A percentile compares a stretch with the other conserved stretches of the same genome.
phyloP scores from a whole-genome alignment of 2,113 vertebrate species.

The Fulica atra region DNA sequence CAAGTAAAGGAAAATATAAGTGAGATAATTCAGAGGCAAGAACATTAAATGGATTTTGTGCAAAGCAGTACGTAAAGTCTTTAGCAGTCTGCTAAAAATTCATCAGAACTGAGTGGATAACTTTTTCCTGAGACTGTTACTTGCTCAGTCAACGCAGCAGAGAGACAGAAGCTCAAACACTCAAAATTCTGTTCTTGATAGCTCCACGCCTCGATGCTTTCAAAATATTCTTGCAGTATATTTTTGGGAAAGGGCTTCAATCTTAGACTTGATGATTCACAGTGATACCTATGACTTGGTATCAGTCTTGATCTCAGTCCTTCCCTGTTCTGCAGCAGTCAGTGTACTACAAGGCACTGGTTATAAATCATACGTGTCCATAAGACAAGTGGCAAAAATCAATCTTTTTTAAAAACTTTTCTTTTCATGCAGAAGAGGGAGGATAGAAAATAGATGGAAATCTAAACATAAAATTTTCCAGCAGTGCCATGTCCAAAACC shows the following conservation, averaged over 20 bases:
- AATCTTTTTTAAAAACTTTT: not conserved
- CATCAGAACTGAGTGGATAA: not conserved
- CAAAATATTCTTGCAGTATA: not conserved
- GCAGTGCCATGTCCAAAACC: not conserved
- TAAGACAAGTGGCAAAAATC: not conserved
- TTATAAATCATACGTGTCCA: not conserved
- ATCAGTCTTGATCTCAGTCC: not conserved
- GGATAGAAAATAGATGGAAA: conserved; percentile 15
- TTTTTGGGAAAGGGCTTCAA: not conserved
- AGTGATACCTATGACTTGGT: not conserved
- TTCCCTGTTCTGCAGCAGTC: not conserved
- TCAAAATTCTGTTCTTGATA: not conserved
- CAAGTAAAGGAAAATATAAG: not conserved
- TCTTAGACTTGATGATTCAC: not conserved
- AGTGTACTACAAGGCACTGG: not conserved
- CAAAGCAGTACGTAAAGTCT: not conserved
- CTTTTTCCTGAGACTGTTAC: not conserved
- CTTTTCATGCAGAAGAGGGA: conserved; percentile 8
- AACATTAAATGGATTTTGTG: not conserved
- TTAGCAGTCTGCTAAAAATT: not conserved
- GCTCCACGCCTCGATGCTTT: not conserved
- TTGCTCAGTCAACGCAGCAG: not conserved
- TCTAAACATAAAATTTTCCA: conserved; percentile 20
- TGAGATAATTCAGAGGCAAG: not conserved
- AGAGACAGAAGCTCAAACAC: not conserved